Conservation (phyloP, 2,888 invertebrate genomes). For the Lasius platythorax region DNA sequence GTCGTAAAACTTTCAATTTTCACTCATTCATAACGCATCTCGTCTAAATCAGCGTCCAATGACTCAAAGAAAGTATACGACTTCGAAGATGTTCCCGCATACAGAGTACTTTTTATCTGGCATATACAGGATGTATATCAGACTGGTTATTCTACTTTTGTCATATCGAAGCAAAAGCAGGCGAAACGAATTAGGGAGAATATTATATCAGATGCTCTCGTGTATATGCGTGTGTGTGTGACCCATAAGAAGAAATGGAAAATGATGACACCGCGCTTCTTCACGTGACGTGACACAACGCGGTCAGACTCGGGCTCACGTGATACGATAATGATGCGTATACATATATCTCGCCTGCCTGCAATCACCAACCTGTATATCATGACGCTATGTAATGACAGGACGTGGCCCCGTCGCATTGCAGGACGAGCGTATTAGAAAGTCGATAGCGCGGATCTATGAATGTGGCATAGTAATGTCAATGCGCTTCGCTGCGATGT, state of each 20-base stretch:
- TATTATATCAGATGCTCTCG: background rate
- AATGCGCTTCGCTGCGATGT: slow-evolving; percentile 29
- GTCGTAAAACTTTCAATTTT: slow-evolving; percentile 21
- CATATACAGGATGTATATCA: background rate
- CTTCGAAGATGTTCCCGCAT: background rate
- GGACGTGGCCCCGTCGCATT: slow-evolving; percentile 21
- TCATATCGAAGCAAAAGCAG: background rate
- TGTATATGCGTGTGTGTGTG: background rate
- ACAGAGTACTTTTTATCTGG: background rate
- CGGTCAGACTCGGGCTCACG: slow-evolving; percentile 10
- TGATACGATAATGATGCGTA: slow-evolving; percentile 25
- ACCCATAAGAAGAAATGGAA: slow-evolving; percentile 24
- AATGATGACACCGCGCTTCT: slow-evolving; percentile 26
- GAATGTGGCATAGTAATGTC: slow-evolving; percentile 53
- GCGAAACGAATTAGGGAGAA: background rate
- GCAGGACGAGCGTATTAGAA: slow-evolving; percentile 52
- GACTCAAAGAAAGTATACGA: background rate
- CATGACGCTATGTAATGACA: slow-evolving; percentile 44
- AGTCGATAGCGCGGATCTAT: slow-evolving; percentile 49
- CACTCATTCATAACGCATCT: background rate
- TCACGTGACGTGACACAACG: slow-evolving; percentile 24
- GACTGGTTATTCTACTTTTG: background rate
- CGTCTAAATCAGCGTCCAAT: background rate
- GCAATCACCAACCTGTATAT: slow-evolving; percentile 23
- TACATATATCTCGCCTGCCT: background rate